These are phyloP conservation scores for Trissolcus basalis DNA, from an alignment of 1,140 invertebrate species.

Conservation along the genomic window DNA sequence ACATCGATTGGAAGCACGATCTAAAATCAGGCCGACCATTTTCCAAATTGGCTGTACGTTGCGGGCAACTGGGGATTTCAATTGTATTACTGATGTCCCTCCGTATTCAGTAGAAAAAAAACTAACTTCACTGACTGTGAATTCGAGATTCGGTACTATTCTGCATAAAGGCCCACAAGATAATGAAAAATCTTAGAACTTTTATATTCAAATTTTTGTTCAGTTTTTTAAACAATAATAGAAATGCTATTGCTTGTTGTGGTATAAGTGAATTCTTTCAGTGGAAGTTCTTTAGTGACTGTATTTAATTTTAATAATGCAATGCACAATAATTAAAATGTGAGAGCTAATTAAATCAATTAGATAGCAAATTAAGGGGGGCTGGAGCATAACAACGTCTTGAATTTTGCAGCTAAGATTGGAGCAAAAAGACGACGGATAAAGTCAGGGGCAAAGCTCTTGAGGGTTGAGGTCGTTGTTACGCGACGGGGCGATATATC, in stretches of 20 bases:
- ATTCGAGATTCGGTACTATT: neutral
- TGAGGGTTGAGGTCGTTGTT: slow-evolving; percentile 57
- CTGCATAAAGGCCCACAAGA: no score
- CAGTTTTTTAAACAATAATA: no score
- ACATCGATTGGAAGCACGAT: slow-evolving; percentile 59
- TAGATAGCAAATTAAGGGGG: slow-evolving; percentile 11
- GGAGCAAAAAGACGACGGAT: slow-evolving; percentile 57
- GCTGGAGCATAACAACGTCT: slow-evolving; percentile 4
- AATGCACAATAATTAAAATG: no score
- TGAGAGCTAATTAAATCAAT: neutral
- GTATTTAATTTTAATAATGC: no score
- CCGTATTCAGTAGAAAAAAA: slow-evolving; percentile 46
- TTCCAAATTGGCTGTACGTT: slow-evolving; percentile 71
- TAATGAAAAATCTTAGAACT: no score
- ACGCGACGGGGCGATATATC: slow-evolving; percentile 69
- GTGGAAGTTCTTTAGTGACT: no score
- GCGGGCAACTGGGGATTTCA: slow-evolving; percentile 32
- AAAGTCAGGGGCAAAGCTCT: slow-evolving; percentile 49
- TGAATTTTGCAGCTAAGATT: slow-evolving; percentile 53
- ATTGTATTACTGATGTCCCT: slow-evolving; percentile 49
- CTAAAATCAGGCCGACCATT: slow-evolving; percentile 72
- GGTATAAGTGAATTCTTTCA: neutral
- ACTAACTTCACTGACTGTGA: slow-evolving; percentile 4
- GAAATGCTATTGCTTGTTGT: no score
- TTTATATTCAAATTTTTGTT: no score